Evolutionary conservation across 1,140 invertebrate genomes (phyloP).

Genomic region (Drosophila leontia): DNA sequence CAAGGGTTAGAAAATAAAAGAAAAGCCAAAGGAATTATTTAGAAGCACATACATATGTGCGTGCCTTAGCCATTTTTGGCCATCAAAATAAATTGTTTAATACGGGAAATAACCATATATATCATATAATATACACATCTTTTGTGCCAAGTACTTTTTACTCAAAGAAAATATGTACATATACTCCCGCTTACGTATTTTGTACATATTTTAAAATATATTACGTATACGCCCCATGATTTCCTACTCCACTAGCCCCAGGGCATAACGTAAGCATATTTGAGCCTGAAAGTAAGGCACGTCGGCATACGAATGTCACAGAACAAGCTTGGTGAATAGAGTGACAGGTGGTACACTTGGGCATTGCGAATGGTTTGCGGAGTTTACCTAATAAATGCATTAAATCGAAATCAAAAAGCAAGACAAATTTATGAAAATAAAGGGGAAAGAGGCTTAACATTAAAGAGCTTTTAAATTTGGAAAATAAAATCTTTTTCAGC

Average conservation of each 20-base stretch:
- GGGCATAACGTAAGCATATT: neutral
- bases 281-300: constrained; percentile 2
- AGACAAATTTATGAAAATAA: neutral
- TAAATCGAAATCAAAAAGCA: constrained; percentile 1
- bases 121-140: neutral
- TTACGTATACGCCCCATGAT: constrained; percentile 1
- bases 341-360: constrained; percentile 14
- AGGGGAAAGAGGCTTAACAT: neutral
- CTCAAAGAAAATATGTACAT: neutral
- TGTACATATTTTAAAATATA: constrained; percentile 2
- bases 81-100: constrained; percentile 10
- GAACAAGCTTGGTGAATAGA: neutral
- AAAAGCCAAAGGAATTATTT: neutral
- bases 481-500: neutral
- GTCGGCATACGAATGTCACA: constrained; percentile 4
- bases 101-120: neutral
- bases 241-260: neutral
- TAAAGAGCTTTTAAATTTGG: neutral
- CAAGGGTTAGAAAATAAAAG: constrained; percentile 2
- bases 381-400: constrained; percentile 6
- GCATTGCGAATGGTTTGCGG: neutral
- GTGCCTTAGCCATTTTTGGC: constrained; percentile 2
- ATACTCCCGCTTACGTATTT: neutral
- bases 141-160: neutral
- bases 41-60: neutral